These are phyloP conservation scores for Drosophila lowei DNA, from an alignment of 1,140 invertebrate species.

Conservation along the genomic window DNA sequence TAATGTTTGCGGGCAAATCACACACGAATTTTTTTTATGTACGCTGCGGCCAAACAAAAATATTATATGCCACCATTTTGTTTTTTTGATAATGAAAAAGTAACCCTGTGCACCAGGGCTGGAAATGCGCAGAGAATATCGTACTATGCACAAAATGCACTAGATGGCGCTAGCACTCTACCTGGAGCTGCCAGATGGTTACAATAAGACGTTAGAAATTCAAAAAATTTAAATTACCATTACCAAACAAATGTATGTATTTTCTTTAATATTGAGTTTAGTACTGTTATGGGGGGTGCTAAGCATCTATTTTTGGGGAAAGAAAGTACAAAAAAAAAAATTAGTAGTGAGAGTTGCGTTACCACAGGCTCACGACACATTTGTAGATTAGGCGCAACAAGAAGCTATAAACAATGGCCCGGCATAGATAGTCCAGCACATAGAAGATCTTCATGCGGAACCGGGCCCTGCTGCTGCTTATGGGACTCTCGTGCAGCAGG, in stretches of 20 bases:
- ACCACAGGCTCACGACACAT: conserved; percentile 32
- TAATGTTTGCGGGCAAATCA: conserved; percentile 4
- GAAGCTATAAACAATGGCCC: conserved; percentile 50
- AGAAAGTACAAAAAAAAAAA: conserved; percentile 13
- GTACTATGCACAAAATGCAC: too few species aligned
- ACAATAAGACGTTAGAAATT: too few species aligned
- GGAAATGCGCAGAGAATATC: too few species aligned
- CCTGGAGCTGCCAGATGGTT: too few species aligned
- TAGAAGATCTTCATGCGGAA: conserved; percentile 62
- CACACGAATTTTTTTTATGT: conserved; percentile 20
- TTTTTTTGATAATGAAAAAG: conserved; percentile 15
- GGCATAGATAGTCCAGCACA: conserved; percentile 53
- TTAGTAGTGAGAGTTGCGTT: background rate
- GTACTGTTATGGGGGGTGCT: too few species aligned
- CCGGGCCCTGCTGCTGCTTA: conserved; percentile 70
- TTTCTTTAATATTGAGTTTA: too few species aligned
- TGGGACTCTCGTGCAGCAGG: conserved; percentile 85
- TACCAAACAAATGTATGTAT: too few species aligned
- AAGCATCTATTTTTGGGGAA: background rate
- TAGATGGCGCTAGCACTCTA: too few species aligned
- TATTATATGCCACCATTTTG: conserved; percentile 32
- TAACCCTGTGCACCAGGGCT: too few species aligned
- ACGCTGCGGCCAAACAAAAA: conserved; percentile 20
- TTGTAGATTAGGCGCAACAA: conserved; percentile 49
- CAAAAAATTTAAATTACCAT: too few species aligned